Conservation (phyloP, 2,888 invertebrate species). For the Anthoptus insignis region DNA sequence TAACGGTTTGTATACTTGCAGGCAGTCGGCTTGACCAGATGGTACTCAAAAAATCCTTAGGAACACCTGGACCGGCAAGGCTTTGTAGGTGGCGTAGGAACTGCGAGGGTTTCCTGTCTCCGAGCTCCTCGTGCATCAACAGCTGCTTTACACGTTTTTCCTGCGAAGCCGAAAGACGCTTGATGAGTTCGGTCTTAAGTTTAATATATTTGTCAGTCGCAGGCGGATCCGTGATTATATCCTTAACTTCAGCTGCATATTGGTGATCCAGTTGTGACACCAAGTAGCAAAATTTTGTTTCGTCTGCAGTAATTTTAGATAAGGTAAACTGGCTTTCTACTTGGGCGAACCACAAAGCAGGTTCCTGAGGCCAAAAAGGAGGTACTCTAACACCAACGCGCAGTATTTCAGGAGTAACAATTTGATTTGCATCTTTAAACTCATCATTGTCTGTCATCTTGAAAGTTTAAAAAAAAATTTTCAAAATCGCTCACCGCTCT, state of each 20-base stretch:
- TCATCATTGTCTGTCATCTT: neutral
- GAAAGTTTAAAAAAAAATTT: neutral
- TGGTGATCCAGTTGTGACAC: neutral
- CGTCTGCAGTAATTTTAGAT: constrained; percentile 20
- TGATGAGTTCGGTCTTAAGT: neutral
- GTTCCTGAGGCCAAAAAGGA: constrained; percentile 36
- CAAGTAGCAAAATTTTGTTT: constrained; percentile 36
- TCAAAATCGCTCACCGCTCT: neutral
- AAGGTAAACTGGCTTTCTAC: constrained; percentile 25
- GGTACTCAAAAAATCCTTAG: neutral
- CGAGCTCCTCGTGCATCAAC: constrained; percentile 36
- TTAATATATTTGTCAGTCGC: neutral
- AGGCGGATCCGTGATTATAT: neutral
- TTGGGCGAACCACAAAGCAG: constrained; percentile 19
- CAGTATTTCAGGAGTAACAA: neutral
- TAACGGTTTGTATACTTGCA: neutral
- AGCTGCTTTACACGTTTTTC: constrained; percentile 30
- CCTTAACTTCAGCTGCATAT: neutral
- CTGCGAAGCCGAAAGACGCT: neutral
- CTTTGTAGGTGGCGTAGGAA: constrained; percentile 35
- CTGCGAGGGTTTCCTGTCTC: constrained; percentile 39
- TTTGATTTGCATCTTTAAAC: neutral
- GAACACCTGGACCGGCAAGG: constrained; percentile 7
- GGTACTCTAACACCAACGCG: constrained; percentile 27
- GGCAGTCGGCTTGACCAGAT: neutral